Evolutionary conservation across 2,888 invertebrate species (phyloP).

Genomic region (Zaprionus bogoriensis): DNA sequence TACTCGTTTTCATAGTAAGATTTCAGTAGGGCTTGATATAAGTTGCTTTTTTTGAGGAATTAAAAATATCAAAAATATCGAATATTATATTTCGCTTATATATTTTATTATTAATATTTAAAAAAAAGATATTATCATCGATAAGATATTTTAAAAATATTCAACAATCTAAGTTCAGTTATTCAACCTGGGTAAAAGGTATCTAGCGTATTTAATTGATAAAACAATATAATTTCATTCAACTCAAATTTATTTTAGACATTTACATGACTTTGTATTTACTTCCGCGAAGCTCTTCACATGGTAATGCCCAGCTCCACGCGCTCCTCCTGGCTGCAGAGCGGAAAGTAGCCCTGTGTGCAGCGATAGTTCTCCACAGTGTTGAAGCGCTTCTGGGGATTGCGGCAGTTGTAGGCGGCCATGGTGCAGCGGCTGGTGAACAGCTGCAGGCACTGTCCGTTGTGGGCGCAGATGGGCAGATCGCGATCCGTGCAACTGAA

Average conservation of each 20-base stretch:
- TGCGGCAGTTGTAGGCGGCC: constrained; percentile 73
- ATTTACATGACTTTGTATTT: not conserved
- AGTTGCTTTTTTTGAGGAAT: too few species aligned
- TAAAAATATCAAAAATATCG: too few species aligned
- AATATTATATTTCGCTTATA: too few species aligned
- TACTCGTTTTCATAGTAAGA: too few species aligned
- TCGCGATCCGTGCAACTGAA: constrained; percentile 61
- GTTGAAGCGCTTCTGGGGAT: constrained; percentile 66
- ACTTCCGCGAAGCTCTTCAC: constrained; percentile 7
- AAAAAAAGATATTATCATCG: too few species aligned
- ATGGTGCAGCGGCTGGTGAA: constrained; percentile 68
- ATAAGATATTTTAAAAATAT: too few species aligned
- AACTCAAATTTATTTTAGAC: not conserved
- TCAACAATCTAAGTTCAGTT: too few species aligned
- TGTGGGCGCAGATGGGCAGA: constrained; percentile 59
- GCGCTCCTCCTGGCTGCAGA: constrained; percentile 48
- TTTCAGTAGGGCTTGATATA: too few species aligned
- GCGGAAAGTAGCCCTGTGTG: constrained; percentile 42
- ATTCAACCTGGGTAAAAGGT: too few species aligned
- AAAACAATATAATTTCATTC: not conserved
- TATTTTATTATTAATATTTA: too few species aligned
- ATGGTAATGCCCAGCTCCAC: constrained; percentile 40
- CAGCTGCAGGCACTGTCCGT: constrained; percentile 70
- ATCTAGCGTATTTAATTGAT: not conserved
- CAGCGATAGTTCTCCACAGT: constrained; percentile 65